A percentile compares a stretch with the other conserved stretches of the same genome.
These are phyloP conservation scores for Dolomedes plantarius DNA, from an alignment of 2,888 invertebrate genomes.

Conservation along the genomic window DNA sequence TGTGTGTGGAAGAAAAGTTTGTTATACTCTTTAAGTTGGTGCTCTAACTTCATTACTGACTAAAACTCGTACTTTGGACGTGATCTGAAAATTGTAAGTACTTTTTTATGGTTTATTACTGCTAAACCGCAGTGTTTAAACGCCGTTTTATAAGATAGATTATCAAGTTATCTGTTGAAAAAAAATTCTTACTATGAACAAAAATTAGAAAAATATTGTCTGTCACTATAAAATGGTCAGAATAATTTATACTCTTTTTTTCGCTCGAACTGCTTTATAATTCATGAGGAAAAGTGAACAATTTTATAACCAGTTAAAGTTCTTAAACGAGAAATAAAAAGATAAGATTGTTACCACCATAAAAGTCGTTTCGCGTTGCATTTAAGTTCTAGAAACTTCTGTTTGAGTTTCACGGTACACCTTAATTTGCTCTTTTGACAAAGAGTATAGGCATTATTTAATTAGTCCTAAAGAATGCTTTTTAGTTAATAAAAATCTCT, in stretches of 20 bases:
- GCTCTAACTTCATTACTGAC: constrained; percentile 61
- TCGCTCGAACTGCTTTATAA: constrained; percentile 1
- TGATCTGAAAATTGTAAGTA: constrained; percentile 53
- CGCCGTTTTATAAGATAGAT: constrained; percentile 62
- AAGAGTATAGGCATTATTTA: too few relatives aligned
- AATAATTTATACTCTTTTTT: constrained; percentile 47
- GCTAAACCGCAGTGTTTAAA: constrained; percentile 55
- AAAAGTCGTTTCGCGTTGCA: too few relatives aligned
- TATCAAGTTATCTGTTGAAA: constrained; percentile 47
- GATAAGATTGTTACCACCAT: too few relatives aligned
- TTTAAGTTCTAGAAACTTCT: too few relatives aligned
- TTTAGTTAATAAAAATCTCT: too few relatives aligned
- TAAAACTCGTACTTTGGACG: constrained; percentile 57
- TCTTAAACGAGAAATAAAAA: too few relatives aligned
- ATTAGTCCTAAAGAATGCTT: too few relatives aligned
- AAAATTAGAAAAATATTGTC: constrained; percentile 49
- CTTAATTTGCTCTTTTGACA: too few relatives aligned
- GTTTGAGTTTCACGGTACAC: too few relatives aligned
- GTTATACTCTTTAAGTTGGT: constrained; percentile 67
- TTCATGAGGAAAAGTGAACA: too few relatives aligned
- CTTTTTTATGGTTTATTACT: constrained; percentile 46
- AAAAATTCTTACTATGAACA: background rate
- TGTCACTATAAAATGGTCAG: constrained; percentile 44
- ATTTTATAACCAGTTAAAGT: too few relatives aligned
- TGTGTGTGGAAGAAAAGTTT: constrained; percentile 53